Percentiles rank a stretch among this genome's conserved stretches.
These are phyloP conservation scores for Zosterops hypoxanthus DNA, from an alignment of 2,113 vertebrate species.

Conservation along the genomic window DNA sequence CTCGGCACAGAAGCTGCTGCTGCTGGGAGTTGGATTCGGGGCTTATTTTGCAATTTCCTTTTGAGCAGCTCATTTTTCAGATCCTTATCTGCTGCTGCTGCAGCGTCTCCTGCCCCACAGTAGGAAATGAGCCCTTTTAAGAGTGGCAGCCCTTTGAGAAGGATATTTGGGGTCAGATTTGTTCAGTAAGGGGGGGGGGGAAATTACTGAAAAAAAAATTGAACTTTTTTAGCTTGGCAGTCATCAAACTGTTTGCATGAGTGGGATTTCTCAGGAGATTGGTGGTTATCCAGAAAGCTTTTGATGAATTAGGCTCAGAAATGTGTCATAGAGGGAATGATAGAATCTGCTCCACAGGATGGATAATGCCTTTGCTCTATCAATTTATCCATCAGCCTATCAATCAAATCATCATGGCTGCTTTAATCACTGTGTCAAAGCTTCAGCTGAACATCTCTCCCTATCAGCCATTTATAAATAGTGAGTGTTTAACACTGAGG, in stretches of 20 bases:
- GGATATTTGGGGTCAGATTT: not conserved
- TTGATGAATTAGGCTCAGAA: not conserved
- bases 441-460: not conserved
- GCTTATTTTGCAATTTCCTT: constrained; percentile 57
- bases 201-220: not conserved
- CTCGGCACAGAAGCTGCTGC: not conserved
- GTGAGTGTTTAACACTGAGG: not conserved
- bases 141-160: not conserved
- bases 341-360: not conserved
- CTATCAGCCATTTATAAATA: not conserved
- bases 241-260: not conserved
- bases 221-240: not conserved
- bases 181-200: not conserved
- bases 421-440: not conserved
- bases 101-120: not conserved
- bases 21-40: not conserved
- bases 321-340: not conserved
- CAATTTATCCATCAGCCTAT: not conserved
- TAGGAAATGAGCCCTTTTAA: constrained; percentile 44
- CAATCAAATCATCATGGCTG: not conserved
- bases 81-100: constrained; percentile 52
- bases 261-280: not conserved
- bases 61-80: constrained; percentile 22
- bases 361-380: not conserved
- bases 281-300: not conserved